Evolutionary conservation across 2,888 invertebrate species (phyloP).

Genomic region (Lasius fuliginosus): DNA sequence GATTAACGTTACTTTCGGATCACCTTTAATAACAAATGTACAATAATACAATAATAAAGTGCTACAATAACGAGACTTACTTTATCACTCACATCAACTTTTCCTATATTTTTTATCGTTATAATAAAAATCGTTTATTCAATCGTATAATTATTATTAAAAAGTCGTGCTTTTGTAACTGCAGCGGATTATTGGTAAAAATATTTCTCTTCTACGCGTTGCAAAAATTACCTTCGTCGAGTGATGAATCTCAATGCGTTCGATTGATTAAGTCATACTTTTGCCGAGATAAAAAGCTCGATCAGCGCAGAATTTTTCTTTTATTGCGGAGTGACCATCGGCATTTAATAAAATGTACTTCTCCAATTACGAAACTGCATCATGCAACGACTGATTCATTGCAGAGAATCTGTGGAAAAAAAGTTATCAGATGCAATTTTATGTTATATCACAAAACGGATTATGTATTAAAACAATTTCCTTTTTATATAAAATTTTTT

Average conservation of each 20-base stretch:
- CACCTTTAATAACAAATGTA: neutral
- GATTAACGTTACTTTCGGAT: neutral
- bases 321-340: constrained; percentile 31
- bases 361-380: constrained; percentile 46
- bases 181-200: constrained; percentile 38
- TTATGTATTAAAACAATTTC: neutral
- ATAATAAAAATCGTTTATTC: constrained; percentile 47
- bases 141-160: constrained; percentile 49
- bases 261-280: constrained; percentile 53
- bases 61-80: neutral
- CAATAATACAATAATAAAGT: constrained; percentile 1
- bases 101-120: constrained; percentile 33
- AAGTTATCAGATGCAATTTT: constrained; percentile 5
- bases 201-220: constrained; percentile 42
- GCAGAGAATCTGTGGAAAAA: constrained; percentile 2
- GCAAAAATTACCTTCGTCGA: constrained; percentile 35
- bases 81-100: neutral
- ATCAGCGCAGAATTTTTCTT: constrained; percentile 28
- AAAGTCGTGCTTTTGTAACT: constrained; percentile 37
- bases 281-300: constrained; percentile 45
- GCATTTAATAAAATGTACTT: constrained; percentile 47
- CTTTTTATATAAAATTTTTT: neutral
- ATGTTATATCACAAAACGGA: neutral
- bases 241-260: constrained; percentile 52
- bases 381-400: constrained; percentile 3